Evolutionary conservation across 2,797 vertebrate genomes (phyloP), one percentile per base, ranked within the genome.

Genomic region (Urophycis tenuis): DNA sequence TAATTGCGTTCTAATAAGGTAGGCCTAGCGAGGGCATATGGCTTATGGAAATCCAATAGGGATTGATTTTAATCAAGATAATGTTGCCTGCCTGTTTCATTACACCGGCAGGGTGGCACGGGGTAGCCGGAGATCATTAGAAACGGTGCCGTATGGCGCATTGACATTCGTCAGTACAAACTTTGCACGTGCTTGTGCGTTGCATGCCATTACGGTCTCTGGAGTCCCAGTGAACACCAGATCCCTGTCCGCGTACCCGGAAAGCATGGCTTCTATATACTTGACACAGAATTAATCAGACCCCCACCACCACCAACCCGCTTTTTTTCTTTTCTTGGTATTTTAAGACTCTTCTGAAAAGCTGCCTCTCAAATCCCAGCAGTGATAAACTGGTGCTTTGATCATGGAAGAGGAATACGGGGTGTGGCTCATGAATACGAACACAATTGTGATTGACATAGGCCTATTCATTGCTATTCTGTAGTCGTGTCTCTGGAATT

Each of bases 51-150:
- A 92, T 91, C 85, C 88, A 89, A 89, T 88, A 85, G 83, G 84
- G 83, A 94, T 92, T 89, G 89, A 93, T 93, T 93, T 91, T 87
- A 91, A 93, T 92, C 83, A 89, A 87, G 84, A 89, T 91, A 92
- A 93, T 92, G 90, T 83, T 82, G 85, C 81, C 81, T 70, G 74
- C 82, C 81, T 81, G 83, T 87, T 83, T 88, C 87, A 86, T 91
- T 87, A 85, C 75, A 75, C 81, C 78, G 78, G 80, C 77, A 77
- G 75, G 85, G 83, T 85, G 82, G 82, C 81, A 75, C 75, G 15
- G 84, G 91, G 87, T 83, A 82, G 83, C 81, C 79, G 80, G 79
- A 87, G 88, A 88, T 87, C 85, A 85, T 83, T 75, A 74, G 77
- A 73, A 77, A 88, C 84, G 78, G 80, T 88, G 85, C 79, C 35